Conservation (phyloP, 2,888 invertebrate genomes). For the Zygogramma bicolorata region DNA sequence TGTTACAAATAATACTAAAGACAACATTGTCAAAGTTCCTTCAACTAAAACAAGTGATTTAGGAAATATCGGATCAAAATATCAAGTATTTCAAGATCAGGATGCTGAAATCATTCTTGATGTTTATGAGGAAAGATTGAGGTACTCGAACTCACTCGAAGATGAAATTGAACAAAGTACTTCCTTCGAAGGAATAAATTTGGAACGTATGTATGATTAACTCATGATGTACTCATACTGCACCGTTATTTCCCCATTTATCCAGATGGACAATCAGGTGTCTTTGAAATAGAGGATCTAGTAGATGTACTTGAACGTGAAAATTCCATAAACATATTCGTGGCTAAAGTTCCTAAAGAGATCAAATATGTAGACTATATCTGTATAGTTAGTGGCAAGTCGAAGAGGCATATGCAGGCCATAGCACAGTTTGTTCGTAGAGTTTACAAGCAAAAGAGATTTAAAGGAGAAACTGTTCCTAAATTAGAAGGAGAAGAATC, state of each 20-base stretch:
- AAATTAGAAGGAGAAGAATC: constrained; percentile 82
- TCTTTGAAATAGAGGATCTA: constrained; percentile 90
- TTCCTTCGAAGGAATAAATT: constrained; percentile 74
- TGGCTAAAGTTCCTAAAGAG: constrained; percentile 79
- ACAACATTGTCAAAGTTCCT: neutral
- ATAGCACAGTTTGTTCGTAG: constrained; percentile 81
- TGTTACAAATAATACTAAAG: neutral
- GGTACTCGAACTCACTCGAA: constrained; percentile 57
- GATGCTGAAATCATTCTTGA: constrained; percentile 80
- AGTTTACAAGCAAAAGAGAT: constrained; percentile 80
- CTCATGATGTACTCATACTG: neutral
- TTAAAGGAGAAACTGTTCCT: constrained; percentile 75
- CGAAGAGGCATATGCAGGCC: constrained; percentile 80
- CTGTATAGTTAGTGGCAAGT: constrained; percentile 82
- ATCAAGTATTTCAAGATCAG: constrained; percentile 78
- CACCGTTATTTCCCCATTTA: constrained; percentile 38
- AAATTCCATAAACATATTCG: constrained; percentile 85
- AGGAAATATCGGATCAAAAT: constrained; percentile 68
- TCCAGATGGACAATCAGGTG: constrained; percentile 85
- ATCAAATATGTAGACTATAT: constrained; percentile 87
- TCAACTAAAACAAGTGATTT: constrained; percentile 29
- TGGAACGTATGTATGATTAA: constrained; percentile 70
- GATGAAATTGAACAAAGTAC: constrained; percentile 64
- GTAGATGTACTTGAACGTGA: constrained; percentile 81
- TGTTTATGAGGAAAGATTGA: constrained; percentile 75